phyloP scores from a whole-genome alignment of 2,888 invertebrate genomes.

The Liopterus haemorrhoidalis region DNA sequence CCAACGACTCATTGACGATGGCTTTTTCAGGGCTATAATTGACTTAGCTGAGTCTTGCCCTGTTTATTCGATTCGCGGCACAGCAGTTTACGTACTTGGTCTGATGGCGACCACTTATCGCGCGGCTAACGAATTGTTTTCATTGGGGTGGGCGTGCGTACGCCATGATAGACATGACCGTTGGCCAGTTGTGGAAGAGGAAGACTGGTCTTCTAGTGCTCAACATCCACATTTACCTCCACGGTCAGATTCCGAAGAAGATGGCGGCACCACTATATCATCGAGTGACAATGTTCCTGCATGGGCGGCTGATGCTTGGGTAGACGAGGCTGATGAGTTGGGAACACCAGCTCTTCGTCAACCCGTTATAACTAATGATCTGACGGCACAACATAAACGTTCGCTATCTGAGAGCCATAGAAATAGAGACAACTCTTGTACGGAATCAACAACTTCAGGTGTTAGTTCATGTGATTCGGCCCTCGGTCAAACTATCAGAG shows the following conservation, averaged over 20 bases:
- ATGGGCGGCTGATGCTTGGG: too few species aligned
- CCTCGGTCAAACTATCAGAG: conserved; percentile 54
- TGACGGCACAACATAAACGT: conserved; percentile 52
- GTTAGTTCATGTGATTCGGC: conserved; percentile 77
- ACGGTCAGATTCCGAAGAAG: not conserved
- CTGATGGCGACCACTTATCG: conserved; percentile 76
- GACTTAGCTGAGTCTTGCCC: conserved; percentile 71
- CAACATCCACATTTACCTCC: not conserved
- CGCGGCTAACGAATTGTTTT: conserved; percentile 73
- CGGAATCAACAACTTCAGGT: conserved; percentile 78
- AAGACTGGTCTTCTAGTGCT: conserved; percentile 55
- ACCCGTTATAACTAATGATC: too few species aligned
- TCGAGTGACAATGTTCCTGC: too few species aligned
- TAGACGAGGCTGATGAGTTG: too few species aligned
- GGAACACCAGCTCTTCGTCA: conserved; percentile 34
- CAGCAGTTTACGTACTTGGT: conserved; percentile 83
- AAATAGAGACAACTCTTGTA: conserved; percentile 54
- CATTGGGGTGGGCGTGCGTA: conserved; percentile 70
- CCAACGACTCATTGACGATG: conserved; percentile 55
- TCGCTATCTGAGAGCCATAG: conserved; percentile 60
- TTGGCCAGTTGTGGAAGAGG: conserved; percentile 69
- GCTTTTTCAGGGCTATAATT: conserved; percentile 48
- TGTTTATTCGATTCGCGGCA: conserved; percentile 83
- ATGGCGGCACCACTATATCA: too few species aligned
- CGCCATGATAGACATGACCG: conserved; percentile 69